phyloP scores from a whole-genome alignment of 2,888 invertebrate genomes.

The Candidula unifasciata region DNA sequence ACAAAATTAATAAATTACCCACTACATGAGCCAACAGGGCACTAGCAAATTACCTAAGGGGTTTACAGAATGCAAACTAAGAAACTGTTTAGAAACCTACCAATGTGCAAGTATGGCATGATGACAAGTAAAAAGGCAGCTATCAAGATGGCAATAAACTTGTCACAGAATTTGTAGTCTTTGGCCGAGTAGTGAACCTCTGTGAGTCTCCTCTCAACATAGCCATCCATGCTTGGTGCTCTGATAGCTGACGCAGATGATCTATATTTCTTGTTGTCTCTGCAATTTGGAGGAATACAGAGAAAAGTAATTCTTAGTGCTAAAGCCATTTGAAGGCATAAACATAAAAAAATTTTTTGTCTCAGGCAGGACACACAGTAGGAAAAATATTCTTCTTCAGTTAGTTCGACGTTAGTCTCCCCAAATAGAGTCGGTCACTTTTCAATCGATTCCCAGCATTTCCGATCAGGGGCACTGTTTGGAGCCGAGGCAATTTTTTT shows the following conservation, averaged over 20 bases:
- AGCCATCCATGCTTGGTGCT: conserved; percentile 62
- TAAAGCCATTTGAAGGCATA: too few species aligned
- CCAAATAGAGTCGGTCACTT: too few species aligned
- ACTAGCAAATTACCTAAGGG: too few species aligned
- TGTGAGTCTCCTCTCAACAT: conserved; percentile 69
- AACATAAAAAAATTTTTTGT: background rate
- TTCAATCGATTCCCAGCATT: too few species aligned
- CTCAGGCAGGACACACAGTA: too few species aligned
- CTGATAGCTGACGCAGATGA: conserved; percentile 30
- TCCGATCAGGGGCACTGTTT: too few species aligned
- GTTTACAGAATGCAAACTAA: too few species aligned
- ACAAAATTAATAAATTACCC: too few species aligned
- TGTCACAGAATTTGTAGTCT: conserved; percentile 67
- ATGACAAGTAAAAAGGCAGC: conserved; percentile 63
- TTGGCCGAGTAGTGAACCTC: conserved; percentile 67
- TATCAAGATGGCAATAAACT: conserved; percentile 64
- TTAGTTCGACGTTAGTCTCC: too few species aligned
- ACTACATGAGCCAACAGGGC: too few species aligned
- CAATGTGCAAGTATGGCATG: conserved; percentile 75
- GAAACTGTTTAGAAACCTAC: conserved; percentile 57
- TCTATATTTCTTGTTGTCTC: conserved; percentile 42
- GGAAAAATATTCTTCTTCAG: too few species aligned
- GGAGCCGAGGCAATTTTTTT: too few species aligned
- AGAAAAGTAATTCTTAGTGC: background rate
- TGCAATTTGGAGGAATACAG: background rate